Conservation (phyloP, 2,888 invertebrate genomes). For the Allacma fusca region DNA sequence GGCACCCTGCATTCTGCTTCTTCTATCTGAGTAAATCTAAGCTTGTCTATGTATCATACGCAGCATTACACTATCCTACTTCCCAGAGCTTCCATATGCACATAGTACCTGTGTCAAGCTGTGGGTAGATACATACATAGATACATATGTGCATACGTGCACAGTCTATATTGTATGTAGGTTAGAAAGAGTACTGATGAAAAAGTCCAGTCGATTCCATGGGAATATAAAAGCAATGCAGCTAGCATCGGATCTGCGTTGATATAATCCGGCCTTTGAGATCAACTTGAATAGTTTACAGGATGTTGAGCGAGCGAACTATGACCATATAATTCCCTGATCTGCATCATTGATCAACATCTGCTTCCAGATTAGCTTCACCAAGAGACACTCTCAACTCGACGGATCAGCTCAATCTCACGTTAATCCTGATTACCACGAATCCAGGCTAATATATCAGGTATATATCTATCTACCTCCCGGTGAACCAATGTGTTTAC, state of each 20-base stretch:
- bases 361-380: conserved; percentile 38
- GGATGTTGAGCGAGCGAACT: conserved; percentile 20
- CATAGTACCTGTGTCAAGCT: not conserved
- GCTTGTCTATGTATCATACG: not conserved
- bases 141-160: not conserved
- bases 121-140: not conserved
- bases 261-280: conserved; percentile 33
- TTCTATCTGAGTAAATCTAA: conserved; percentile 1
- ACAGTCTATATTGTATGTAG: not conserved
- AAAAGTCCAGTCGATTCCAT: not conserved
- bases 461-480: not conserved
- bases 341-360: conserved; percentile 43
- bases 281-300: conserved; percentile 35
- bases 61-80: not conserved
- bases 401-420: conserved; percentile 25
- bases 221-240: conserved; percentile 4
- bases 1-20: conserved; percentile 24
- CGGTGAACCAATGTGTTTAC: not conserved
- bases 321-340: conserved; percentile 37
- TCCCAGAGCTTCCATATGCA: not conserved
- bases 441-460: conserved; percentile 26
- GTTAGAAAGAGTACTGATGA: not conserved
- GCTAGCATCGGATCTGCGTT: not conserved
- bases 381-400: conserved; percentile 28
- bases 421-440: conserved; percentile 39